Base-by-base conservation (phyloP, 1,140 invertebrate genomes). In the Thalassaphorura encarpata region DNA sequence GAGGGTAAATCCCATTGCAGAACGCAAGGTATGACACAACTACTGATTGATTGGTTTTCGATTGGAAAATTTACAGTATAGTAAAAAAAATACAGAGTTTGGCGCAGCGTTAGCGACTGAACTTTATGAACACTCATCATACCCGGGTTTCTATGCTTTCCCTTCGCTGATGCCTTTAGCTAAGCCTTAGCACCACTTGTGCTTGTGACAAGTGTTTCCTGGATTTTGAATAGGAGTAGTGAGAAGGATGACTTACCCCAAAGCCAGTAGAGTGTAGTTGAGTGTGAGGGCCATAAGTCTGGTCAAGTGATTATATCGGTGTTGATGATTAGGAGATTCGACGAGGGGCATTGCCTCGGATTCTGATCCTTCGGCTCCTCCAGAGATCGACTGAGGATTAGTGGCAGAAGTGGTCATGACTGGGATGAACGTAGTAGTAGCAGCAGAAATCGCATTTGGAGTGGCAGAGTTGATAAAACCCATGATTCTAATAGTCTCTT, bases 221-320 rank as follows among this genome's bases (percentile, higher is more conserved):
- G n/a, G n/a, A n/a, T n/a, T n/a, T n/a, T n/a, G n/a, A n/a, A n/a
- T n/a, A n/a, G n/a, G n/a, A n/a, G n/a, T n/a, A n/a, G n/a, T n/a
- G n/a, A n/a, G n/a, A 52, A 28, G 16, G 39, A 27, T 19, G 16
- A 28, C 54, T 47, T 63, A 63, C 61, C 61, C 61, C 15, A 63
- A 48, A 36, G 50, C 50, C 31, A 63, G 54, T 27, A 63, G 58
- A 3, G 46, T 33, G 54, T 63, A 63, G 61, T 63, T 63, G 51
- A 63, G 26, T 19, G 61, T 60, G 40, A 60, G 33, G 28, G 49
- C 48, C 13, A 60, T 33, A 13, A 63, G 54, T 54, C 51, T 49
- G 15, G 58, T 52, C 24, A 59, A 43, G 28, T 54, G 52, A 40
- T 53, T 54, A 36, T 11, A 11, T n/a, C 33, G 33, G 11, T n/a